phyloP scores from a whole-genome alignment of 2,888 invertebrate genomes.

The Apodemia zela region DNA sequence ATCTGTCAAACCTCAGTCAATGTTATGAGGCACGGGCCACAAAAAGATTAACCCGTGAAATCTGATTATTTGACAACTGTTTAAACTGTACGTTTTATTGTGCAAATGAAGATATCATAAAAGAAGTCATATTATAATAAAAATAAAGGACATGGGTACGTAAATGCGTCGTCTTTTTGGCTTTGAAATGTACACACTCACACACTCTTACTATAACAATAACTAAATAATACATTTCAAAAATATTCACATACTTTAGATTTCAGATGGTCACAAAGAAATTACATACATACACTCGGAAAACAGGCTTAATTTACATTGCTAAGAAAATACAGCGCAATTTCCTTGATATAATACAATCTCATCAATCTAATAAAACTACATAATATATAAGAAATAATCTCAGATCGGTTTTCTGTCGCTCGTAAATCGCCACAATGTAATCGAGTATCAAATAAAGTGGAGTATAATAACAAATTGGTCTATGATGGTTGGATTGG shows the following conservation, averaged over 20 bases:
- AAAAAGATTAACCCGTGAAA: constrained; percentile 33
- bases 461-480: constrained; percentile 11
- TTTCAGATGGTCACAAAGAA: too few species aligned
- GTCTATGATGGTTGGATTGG: neutral
- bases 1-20: constrained; percentile 80
- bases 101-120: constrained; percentile 1
- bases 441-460: constrained; percentile 9
- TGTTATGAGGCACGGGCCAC: constrained; percentile 66
- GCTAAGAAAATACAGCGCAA: neutral
- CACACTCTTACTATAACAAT: too few species aligned
- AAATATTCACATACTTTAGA: too few species aligned
- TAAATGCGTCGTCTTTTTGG: neutral
- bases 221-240: too few species aligned
- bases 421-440: constrained; percentile 7
- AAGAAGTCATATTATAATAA: neutral
- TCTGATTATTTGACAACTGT: constrained; percentile 17
- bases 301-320: too few species aligned
- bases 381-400: constrained; percentile 2
- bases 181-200: too few species aligned
- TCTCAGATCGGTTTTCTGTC: constrained; percentile 7
- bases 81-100: constrained; percentile 11
- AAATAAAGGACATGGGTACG: neutral
- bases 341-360: neutral
- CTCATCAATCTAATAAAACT: neutral
- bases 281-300: too few species aligned